Evolutionary conservation across 2,113 vertebrate species (phyloP).

Genomic region (Sisor rabdophorus): DNA sequence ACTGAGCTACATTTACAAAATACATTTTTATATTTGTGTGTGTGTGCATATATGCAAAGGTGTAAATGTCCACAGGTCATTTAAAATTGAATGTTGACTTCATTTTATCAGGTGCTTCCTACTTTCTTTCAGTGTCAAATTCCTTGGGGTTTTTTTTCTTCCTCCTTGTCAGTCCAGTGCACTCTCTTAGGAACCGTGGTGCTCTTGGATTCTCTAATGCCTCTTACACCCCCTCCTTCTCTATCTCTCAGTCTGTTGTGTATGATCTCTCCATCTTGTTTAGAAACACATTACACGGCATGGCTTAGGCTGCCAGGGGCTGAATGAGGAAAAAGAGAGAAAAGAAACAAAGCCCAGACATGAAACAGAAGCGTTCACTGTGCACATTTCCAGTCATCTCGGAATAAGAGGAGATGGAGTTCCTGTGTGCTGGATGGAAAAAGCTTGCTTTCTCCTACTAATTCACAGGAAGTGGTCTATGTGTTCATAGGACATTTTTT

Average conservation of each 20-base stretch:
- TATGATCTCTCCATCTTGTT: constrained; percentile 32
- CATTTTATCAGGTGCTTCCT: neutral
- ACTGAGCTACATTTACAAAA: no score
- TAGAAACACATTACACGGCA: constrained; percentile 12
- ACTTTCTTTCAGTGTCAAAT: neutral
- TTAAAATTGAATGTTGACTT: neutral
- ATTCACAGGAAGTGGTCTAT: constrained; percentile 17
- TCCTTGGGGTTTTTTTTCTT: neutral
- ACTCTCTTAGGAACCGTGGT: neutral
- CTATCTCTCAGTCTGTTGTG: neutral
- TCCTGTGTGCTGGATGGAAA: constrained; percentile 29
- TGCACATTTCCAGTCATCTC: constrained; percentile 8
- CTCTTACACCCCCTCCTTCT: neutral
- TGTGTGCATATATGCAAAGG: neutral
- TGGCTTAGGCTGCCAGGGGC: constrained; percentile 28
- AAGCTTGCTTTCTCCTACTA: neutral
- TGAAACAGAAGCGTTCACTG: constrained; percentile 31
- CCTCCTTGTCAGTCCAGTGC: neutral
- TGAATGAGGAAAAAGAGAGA: neutral
- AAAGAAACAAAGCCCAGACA: constrained; percentile 23
- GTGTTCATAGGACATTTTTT: neutral
- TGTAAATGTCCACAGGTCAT: neutral
- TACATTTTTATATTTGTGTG: no score
- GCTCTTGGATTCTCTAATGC: neutral
- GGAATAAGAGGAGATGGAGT: constrained; percentile 12